A percentile compares a stretch with the other conserved stretches of the same genome.
phyloP scores from a whole-genome alignment of 2,113 vertebrate species.

The Toxostoma redivivum region DNA sequence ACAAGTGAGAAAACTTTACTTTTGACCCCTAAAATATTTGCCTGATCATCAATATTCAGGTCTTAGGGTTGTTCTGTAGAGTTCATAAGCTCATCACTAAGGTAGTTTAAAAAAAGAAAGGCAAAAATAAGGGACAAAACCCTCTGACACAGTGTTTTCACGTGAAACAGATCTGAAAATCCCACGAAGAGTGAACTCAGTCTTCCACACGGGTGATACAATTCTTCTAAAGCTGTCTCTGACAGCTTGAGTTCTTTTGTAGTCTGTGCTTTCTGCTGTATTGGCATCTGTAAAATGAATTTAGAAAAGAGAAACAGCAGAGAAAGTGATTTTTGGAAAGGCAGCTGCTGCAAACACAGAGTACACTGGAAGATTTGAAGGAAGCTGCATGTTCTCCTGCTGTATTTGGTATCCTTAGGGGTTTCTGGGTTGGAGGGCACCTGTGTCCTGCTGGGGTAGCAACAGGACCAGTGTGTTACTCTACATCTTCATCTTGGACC shows the following conservation, averaged over 20 bases:
- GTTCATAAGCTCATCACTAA: not conserved
- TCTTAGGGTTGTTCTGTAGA: not conserved
- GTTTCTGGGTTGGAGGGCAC: not conserved
- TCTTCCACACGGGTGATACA: not conserved
- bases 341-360: not conserved
- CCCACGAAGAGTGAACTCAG: not conserved
- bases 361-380: not conserved
- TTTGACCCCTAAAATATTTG: not conserved
- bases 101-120: not conserved
- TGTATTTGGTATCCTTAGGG: not conserved
- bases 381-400: not conserved
- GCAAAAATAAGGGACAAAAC: not conserved
- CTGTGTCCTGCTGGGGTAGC: not conserved
- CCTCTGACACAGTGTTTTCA: slow-evolving; percentile 15
- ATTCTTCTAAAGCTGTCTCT: slow-evolving; percentile 11
- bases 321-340: not conserved
- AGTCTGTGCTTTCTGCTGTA: slow-evolving; percentile 29
- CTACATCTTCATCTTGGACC: not conserved
- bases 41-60: not conserved
- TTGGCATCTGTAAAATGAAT: slow-evolving; percentile 35
- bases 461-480: not conserved
- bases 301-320: not conserved
- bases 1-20: not conserved
- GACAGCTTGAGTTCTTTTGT: slow-evolving; percentile 24
- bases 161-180: slow-evolving; percentile 47